Evolutionary conservation across 2,888 invertebrate genomes (phyloP).

Genomic region (Dicranocentrus wangi): DNA sequence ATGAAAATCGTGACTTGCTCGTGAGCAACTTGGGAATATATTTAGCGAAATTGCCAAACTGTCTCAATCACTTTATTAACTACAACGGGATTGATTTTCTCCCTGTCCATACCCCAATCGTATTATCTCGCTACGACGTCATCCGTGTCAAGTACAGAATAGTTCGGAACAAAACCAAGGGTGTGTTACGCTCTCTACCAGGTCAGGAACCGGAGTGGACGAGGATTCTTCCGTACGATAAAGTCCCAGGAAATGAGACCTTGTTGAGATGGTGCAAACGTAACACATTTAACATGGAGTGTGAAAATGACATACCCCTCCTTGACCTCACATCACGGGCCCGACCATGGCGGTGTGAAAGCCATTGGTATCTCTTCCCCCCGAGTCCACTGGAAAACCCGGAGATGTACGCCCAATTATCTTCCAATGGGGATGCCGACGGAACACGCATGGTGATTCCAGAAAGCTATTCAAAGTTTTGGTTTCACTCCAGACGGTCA

Average conservation of each 20-base stretch:
- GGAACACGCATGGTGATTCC: neutral
- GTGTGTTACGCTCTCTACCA: neutral
- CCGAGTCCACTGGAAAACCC: neutral
- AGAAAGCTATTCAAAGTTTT: neutral
- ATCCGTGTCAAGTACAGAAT: neutral
- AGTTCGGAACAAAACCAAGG: too few relatives aligned
- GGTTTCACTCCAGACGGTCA: neutral
- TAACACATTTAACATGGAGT: neutral
- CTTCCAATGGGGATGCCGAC: too few relatives aligned
- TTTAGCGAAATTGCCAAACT: neutral
- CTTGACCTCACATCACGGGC: neutral
- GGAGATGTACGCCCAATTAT: neutral
- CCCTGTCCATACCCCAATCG: neutral
- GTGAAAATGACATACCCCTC: neutral
- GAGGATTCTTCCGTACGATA: neutral
- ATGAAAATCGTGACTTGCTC: neutral
- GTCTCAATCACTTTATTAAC: neutral
- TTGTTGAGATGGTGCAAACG: neutral
- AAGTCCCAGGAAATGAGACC: neutral
- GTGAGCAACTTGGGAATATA: neutral
- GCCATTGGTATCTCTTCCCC: neutral
- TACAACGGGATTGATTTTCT: neutral
- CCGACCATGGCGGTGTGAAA: neutral
- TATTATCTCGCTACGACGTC: slow-evolving; percentile 7
- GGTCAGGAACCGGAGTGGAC: too few relatives aligned